Evolutionary conservation across 2,888 invertebrate genomes (phyloP).

Genomic region (Acanthopleura granulata): DNA sequence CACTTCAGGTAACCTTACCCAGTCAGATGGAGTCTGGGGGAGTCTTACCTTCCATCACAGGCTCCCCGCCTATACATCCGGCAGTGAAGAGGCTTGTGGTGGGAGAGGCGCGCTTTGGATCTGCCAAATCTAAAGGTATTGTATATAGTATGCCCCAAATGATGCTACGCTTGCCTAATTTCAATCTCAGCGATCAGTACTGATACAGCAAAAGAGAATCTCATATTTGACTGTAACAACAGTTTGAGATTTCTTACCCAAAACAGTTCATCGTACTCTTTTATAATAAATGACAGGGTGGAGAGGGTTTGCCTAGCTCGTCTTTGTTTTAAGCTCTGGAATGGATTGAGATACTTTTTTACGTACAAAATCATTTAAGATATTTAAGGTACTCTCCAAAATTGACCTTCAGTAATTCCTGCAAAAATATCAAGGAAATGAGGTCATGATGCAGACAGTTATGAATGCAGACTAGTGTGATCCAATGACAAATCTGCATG

Average conservation of each 20-base stretch:
- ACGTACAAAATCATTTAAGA: no score
- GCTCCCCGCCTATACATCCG: slow-evolving; percentile 56
- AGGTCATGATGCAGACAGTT: neutral
- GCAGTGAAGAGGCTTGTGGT: slow-evolving; percentile 55
- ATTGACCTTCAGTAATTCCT: neutral
- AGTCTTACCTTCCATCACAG: slow-evolving; percentile 25
- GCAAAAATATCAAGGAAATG: neutral
- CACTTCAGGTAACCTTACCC: slow-evolving; percentile 72
- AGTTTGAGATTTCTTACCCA: no score
- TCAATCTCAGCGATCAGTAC: no score
- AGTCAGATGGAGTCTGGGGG: slow-evolving; percentile 69
- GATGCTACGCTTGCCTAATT: no score
- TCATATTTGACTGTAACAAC: no score
- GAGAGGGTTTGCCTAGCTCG: no score
- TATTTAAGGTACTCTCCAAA: neutral
- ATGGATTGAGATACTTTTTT: no score
- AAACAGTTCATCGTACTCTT: no score
- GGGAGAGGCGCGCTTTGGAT: neutral
- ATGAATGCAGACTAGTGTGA: neutral
- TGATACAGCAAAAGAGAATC: no score
- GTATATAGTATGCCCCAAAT: no score
- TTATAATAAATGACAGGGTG: no score
- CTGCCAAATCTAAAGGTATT: neutral
- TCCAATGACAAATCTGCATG: neutral
- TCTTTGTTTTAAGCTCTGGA: no score